Evolutionary conservation across 2,888 invertebrate species (phyloP), one percentile per base, ranked within the genome.

Genomic region (Myathropa florea): DNA sequence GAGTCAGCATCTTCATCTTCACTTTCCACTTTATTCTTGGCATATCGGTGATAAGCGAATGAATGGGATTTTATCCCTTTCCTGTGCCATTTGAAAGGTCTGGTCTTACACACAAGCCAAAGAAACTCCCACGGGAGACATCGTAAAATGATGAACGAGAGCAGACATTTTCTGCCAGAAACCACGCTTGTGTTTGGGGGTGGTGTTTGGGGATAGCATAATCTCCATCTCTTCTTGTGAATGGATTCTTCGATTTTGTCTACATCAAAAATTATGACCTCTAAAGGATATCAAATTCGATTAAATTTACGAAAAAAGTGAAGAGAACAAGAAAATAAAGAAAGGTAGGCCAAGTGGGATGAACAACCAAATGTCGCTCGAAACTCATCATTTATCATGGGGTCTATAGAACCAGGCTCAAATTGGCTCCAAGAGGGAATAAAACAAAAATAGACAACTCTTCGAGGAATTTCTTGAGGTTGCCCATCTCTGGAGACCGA

Each of bases 11-110:
- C n/a, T n/a, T n/a, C 82, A 79, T 75, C 83, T 82, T 73, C 73
- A 82, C 60, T 78, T 78, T 85, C 73, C 53, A 73, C 78, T 86
- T 83, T 75, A 83, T 86, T 71, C 82, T 78, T 60, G 14, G 75
- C 64, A 79, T 79, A 81, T 85, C 73, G 73, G 63, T 68, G 82
- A 82, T 82, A 85, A 81, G 78, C 83, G 75, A 83, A 78, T 75
- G 61, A 78, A 86, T 83, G 75, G 57, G 63, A 64, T 78, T 78
- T 67, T 79, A 83, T 83, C 70, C 73, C 70, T 64, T 70, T 81
- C 70, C 59, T 76, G 36, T 78, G 64, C 39, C 80, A 71, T 61
- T 75, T 75, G 23, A 21, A 36, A 61, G 53, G 63, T 26, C 23
- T 36, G 53, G 14, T 21, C 28, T 33, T 7, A 12, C 61, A 63